Conservation (phyloP, 2,888 invertebrate species). For the Tipula lateralis region DNA sequence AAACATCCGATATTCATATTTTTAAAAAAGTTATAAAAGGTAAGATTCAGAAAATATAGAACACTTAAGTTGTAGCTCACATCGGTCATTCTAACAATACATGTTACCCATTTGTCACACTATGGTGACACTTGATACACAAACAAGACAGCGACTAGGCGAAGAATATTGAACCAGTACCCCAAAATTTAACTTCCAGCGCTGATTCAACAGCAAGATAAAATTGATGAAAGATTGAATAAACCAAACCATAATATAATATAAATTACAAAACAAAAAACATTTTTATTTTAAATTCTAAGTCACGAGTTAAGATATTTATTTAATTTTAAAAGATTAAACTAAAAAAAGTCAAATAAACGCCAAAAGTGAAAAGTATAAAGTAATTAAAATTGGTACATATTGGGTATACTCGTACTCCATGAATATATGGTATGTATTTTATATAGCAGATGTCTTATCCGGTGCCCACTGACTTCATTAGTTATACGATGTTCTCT, state of each 20-base stretch:
- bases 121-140: no score
- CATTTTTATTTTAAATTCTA: neutral
- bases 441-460: neutral
- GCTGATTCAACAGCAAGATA: neutral
- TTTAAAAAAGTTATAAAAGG: no score
- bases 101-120: no score
- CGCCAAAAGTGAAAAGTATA: neutral
- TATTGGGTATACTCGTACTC: neutral
- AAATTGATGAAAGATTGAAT: constrained; percentile 26
- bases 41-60: no score
- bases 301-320: constrained; percentile 26
- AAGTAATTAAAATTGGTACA: neutral
- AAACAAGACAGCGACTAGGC: neutral
- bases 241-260: neutral
- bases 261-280: neutral
- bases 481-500: neutral
- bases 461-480: neutral
- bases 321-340: neutral
- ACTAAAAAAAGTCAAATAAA: neutral
- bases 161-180: neutral
- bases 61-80: no score
- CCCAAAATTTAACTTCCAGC: neutral
- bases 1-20: no score
- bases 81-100: no score
- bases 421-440: no score